A percentile compares a stretch with the other conserved stretches of the same genome.
Conservation (phyloP, 2,113 vertebrate genomes). For the Pogona vitticeps region DNA sequence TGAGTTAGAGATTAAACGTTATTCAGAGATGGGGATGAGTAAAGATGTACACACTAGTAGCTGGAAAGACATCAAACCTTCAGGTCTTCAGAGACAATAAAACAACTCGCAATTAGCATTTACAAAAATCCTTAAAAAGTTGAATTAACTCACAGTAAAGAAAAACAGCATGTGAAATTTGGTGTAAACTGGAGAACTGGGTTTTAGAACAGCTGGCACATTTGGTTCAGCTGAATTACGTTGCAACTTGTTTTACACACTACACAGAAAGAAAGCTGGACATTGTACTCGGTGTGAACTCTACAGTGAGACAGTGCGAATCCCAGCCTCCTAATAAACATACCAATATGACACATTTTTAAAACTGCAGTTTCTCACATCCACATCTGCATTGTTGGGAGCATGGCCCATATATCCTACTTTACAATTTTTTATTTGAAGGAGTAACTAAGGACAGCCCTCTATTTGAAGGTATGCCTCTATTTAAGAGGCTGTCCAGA, state of each 20-base stretch:
- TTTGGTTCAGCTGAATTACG: fast-evolving
- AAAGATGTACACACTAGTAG: background rate
- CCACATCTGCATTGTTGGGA: background rate
- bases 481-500: background rate
- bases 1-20: slow-evolving; percentile 67
- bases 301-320: background rate
- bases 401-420: too few species aligned
- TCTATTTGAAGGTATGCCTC: background rate
- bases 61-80: background rate
- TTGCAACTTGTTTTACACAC: background rate
- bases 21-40: background rate
- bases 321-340: background rate
- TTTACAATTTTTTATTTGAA: background rate
- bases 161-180: background rate
- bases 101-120: background rate
- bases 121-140: background rate
- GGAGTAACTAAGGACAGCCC: background rate
- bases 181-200: background rate
- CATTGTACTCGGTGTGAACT: too few species aligned
- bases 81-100: slow-evolving; percentile 4
- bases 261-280: background rate
- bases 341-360: background rate
- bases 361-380: background rate
- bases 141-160: background rate
- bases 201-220: fast-evolving